A percentile compares a stretch with the other conserved stretches of the same genome.
Conservation (phyloP, 2,888 invertebrate species). For the Cerceris ruficornis region DNA sequence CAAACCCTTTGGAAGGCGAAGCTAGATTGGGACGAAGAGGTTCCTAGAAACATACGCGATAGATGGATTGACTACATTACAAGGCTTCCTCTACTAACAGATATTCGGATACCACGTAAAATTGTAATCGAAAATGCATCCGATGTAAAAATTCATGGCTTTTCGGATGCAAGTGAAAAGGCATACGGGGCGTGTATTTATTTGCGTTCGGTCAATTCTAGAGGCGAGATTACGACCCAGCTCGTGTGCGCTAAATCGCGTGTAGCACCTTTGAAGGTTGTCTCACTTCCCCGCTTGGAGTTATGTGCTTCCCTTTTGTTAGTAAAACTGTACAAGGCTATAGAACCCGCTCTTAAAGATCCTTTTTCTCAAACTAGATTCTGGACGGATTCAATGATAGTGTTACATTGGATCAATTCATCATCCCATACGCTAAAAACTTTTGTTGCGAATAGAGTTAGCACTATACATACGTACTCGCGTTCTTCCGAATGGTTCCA, state of each 20-base stretch:
- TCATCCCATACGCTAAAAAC: conserved; percentile 15
- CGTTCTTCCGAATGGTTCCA: conserved; percentile 17
- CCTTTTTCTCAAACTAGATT: neutral
- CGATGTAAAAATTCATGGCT: no score
- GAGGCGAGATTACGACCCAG: neutral
- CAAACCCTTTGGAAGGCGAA: neutral
- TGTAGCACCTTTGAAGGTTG: neutral
- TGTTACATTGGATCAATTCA: conserved; percentile 33
- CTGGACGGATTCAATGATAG: conserved; percentile 24
- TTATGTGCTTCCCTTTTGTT: neutral
- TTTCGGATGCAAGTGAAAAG: no score
- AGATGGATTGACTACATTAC: no score
- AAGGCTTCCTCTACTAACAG: no score
- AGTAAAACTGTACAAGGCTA: neutral
- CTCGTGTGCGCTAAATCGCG: conserved; percentile 7
- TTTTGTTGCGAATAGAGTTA: conserved; percentile 28
- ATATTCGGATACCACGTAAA: no score
- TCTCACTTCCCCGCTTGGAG: conserved; percentile 2
- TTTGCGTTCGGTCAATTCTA: no score
- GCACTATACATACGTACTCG: conserved; percentile 22
- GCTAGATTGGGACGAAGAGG: neutral
- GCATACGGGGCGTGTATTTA: no score
- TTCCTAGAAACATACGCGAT: neutral
- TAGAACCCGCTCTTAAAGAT: neutral
- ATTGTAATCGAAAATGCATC: no score